phyloP scores from a whole-genome alignment of 2,113 vertebrate species.

The Oceanites oceanicus region DNA sequence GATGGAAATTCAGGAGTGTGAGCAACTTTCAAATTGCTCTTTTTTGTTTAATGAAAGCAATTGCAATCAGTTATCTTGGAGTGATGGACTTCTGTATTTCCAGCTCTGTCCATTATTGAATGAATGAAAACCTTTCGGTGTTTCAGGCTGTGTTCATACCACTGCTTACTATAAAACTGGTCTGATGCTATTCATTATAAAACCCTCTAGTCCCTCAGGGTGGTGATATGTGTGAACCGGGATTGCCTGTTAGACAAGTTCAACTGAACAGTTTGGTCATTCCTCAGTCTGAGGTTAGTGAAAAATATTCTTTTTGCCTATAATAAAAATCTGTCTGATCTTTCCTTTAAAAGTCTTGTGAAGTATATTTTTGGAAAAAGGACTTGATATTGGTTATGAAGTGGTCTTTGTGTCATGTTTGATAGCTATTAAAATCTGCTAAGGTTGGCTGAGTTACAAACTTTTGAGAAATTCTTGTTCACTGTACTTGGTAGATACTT shows the following conservation, averaged over 20 bases:
- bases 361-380: not conserved
- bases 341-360: not conserved
- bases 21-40: not conserved
- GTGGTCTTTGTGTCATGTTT: not conserved
- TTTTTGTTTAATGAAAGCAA: not conserved
- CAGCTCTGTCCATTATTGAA: not conserved
- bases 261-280: not conserved
- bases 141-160: not conserved
- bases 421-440: not conserved
- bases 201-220: not conserved
- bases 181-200: not conserved
- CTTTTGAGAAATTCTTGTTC: not conserved
- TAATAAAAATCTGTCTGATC: not conserved
- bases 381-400: not conserved
- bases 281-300: not conserved
- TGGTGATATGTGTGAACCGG: not conserved
- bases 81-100: not conserved
- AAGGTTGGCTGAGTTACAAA: not conserved
- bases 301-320: not conserved
- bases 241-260: not conserved
- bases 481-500: not conserved
- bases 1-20: not conserved
- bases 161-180: not conserved
- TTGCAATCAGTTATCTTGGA: not conserved
- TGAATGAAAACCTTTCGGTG: not conserved